These are phyloP conservation scores for Notarius lentiginosus DNA, from an alignment of 2,113 vertebrate genomes.

Conservation along the genomic window DNA sequence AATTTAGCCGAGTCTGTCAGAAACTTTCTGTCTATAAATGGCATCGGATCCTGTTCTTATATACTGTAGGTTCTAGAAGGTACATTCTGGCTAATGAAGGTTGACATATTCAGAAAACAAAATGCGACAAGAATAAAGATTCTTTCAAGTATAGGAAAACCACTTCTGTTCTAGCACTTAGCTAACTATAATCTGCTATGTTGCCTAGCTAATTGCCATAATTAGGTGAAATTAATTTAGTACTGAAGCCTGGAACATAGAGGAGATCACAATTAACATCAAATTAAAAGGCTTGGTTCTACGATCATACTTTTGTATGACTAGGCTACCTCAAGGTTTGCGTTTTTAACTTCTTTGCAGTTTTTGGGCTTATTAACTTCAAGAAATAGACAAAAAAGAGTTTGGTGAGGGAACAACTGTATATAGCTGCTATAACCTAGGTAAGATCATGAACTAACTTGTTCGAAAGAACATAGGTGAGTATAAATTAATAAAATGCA, in stretches of 20 bases:
- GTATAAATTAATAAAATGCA: neutral
- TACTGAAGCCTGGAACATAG: neutral
- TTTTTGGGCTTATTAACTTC: neutral
- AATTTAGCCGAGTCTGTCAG: constrained; percentile 19
- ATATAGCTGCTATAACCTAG: neutral
- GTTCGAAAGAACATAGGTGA: neutral
- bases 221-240: neutral
- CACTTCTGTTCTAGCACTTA: neutral
- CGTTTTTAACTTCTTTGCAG: neutral
- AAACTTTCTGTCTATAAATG: neutral
- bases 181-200: neutral
- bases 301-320: neutral
- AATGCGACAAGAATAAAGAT: neutral
- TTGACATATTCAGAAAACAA: neutral
- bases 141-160: neutral
- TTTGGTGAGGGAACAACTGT: neutral
- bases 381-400: neutral
- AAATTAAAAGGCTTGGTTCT: neutral
- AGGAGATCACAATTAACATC: neutral
- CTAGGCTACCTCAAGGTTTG: neutral
- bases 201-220: neutral
- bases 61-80: neutral
- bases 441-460: neutral
- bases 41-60: neutral
- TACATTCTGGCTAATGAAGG: neutral